A percentile compares a stretch with the other conserved stretches of the same genome.
These are phyloP conservation scores for Tricholauxania praeusta DNA, from an alignment of 2,888 invertebrate species.

Conservation along the genomic window DNA sequence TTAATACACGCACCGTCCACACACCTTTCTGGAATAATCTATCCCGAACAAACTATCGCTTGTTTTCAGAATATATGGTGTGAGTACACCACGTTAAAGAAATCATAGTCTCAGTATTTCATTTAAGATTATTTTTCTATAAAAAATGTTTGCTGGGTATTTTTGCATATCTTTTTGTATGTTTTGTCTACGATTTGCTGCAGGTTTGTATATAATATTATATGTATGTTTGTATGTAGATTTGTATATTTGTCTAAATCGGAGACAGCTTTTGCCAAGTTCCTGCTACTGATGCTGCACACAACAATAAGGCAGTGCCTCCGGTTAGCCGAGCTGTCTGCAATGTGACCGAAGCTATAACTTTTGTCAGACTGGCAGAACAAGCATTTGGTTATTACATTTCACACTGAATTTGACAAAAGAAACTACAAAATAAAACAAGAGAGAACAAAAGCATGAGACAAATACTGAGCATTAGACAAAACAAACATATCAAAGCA, in stretches of 20 bases:
- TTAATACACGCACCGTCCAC: too few species aligned
- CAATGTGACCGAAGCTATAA: conserved; percentile 44
- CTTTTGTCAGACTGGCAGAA: conserved; percentile 26
- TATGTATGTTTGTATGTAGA: not conserved
- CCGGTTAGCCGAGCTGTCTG: conserved; percentile 46
- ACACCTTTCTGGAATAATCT: too few species aligned
- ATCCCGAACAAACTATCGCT: too few species aligned
- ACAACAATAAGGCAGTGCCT: conserved; percentile 35
- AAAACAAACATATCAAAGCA: not conserved
- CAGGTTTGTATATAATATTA: not conserved
- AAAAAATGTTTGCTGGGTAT: not conserved
- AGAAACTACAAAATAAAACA: not conserved
- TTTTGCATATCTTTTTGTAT: not conserved
- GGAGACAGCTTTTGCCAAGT: conserved; percentile 10
- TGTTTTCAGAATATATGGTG: too few species aligned
- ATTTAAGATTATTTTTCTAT: too few species aligned
- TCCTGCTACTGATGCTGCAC: not conserved
- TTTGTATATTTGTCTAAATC: not conserved
- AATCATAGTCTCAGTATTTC: too few species aligned
- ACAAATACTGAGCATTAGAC: not conserved
- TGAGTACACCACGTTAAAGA: too few species aligned
- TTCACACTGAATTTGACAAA: conserved; percentile 10
- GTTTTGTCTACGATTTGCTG: not conserved
- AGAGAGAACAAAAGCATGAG: not conserved
- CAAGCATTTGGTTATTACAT: conserved; percentile 12